Conservation (phyloP, 2,797 vertebrate genomes). For the Falco cherrug region DNA sequence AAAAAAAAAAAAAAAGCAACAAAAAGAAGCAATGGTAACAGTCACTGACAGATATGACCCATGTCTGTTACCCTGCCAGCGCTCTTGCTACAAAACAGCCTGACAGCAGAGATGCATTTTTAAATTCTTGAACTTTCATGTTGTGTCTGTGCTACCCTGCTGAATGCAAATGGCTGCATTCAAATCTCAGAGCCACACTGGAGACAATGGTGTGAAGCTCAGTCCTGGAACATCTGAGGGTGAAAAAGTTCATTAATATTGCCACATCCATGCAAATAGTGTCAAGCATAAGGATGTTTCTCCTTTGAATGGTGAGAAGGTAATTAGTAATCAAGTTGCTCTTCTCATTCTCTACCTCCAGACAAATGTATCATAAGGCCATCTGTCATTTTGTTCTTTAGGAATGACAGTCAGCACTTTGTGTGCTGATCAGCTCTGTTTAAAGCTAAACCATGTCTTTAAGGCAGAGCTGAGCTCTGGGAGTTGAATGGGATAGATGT, state of each 20-base stretch:
- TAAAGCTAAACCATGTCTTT: constrained; percentile 16
- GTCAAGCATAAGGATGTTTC: neutral
- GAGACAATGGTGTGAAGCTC: neutral
- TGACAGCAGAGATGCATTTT: neutral
- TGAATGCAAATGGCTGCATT: neutral
- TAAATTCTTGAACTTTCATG: neutral
- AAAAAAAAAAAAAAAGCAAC: neutral
- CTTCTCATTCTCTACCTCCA: neutral
- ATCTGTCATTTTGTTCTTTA: constrained; percentile 63
- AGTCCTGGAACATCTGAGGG: neutral
- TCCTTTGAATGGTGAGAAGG: neutral
- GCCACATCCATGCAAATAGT: neutral
- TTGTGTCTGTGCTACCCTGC: neutral
- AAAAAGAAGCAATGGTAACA: neutral
- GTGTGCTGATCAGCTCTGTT: constrained; percentile 17
- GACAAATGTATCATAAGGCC: neutral
- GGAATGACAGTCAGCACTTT: constrained; percentile 22
- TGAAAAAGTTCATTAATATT: constrained; percentile 8
- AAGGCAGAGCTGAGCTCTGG: constrained; percentile 31
- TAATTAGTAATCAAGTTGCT: constrained; percentile 34
- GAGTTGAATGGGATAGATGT: constrained; percentile 17
- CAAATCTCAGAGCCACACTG: neutral
- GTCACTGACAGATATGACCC: neutral
- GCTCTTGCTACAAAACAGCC: neutral
- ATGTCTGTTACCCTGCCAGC: neutral